Evolutionary conservation across 2,797 vertebrate species (phyloP).

Genomic region (Argya squamiceps): DNA sequence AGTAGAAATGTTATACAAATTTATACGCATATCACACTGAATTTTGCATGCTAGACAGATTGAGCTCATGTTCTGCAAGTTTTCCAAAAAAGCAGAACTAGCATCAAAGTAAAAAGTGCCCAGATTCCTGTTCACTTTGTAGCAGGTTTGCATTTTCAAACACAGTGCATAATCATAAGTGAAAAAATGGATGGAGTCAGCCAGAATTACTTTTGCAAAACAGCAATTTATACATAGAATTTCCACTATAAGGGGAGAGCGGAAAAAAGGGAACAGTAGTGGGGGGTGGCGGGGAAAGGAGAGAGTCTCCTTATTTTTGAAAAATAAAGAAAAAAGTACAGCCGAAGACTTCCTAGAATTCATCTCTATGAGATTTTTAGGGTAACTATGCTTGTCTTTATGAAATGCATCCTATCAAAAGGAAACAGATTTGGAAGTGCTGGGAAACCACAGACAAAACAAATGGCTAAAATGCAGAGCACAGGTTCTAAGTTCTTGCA

Average conservation of each 20-base stretch:
- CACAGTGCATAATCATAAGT: not conserved
- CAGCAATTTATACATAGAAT: not conserved
- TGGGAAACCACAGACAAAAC: not conserved
- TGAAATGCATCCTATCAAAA: not conserved
- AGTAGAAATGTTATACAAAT: not conserved
- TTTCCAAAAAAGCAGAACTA: not conserved
- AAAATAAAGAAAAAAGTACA: not conserved
- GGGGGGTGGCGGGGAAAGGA: no score
- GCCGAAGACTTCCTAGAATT: not conserved
- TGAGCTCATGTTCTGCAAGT: not conserved
- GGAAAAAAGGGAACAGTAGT: fast-evolving
- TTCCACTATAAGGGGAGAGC: not conserved
- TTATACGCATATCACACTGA: not conserved
- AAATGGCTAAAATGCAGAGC: not conserved
- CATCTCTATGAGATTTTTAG: not conserved
- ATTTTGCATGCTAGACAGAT: not conserved
- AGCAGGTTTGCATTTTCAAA: conserved; percentile 5
- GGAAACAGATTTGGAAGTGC: not conserved
- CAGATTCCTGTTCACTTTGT: not conserved
- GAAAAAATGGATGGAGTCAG: not conserved
- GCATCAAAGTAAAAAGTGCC: not conserved
- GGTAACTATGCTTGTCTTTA: not conserved
- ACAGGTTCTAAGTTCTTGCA: not conserved
- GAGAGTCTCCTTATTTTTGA: not conserved
- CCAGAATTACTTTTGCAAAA: not conserved